phyloP scores from a whole-genome alignment of 1,140 invertebrate genomes.

The Drosophila rhopaloa region DNA sequence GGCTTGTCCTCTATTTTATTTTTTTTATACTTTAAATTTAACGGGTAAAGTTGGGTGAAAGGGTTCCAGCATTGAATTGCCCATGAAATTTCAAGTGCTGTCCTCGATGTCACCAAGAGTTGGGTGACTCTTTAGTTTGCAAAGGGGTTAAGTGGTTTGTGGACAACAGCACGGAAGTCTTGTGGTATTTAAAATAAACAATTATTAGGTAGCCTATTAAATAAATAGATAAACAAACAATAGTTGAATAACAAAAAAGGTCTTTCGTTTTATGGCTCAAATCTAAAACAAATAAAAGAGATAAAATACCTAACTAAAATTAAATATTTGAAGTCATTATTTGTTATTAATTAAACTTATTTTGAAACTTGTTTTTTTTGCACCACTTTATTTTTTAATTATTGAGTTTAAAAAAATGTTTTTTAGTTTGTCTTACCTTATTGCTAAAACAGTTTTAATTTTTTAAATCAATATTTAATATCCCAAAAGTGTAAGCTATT shows the following conservation, averaged over 20 bases:
- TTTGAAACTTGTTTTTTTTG: too few relatives aligned
- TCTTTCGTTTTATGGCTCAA: too few relatives aligned
- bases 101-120: conserved; percentile 4
- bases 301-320: too few relatives aligned
- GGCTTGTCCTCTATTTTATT: conserved; percentile 30
- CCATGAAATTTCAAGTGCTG: conserved; percentile 54
- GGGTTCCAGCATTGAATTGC: conserved; percentile 28
- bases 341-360: too few relatives aligned
- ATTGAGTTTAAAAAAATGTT: too few relatives aligned
- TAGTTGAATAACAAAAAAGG: too few relatives aligned
- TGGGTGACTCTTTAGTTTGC: conserved; percentile 5
- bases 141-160: conserved; percentile 8
- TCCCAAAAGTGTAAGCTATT: not conserved
- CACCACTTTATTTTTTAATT: too few relatives aligned
- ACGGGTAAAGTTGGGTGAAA: conserved; percentile 14
- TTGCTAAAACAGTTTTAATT: not conserved
- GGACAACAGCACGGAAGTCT: conserved; percentile 4
- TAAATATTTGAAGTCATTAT: too few relatives aligned
- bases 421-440: too few relatives aligned
- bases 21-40: conserved; percentile 6
- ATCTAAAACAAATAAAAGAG: too few relatives aligned
- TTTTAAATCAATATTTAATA: not conserved
- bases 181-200: conserved; percentile 10
- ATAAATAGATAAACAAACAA: not conserved
- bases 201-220: not conserved